A percentile compares a stretch with the other conserved stretches of the same genome.
phyloP scores from a whole-genome alignment of 2,888 invertebrate genomes.

The Drepanosiphum platanoidis region DNA sequence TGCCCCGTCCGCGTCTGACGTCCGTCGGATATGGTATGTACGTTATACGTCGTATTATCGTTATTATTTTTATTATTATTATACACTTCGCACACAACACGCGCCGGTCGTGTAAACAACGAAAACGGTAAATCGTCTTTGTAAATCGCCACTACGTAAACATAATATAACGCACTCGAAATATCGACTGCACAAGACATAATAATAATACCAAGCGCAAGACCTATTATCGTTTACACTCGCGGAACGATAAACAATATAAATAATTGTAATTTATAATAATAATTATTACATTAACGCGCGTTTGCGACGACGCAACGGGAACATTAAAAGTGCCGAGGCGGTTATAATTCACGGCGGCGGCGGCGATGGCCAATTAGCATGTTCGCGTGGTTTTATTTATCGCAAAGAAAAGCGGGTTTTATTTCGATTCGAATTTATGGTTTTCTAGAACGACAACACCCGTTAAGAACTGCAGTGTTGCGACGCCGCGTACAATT shows the following conservation, averaged over 20 bases:
- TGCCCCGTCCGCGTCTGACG: background rate
- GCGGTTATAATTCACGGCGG: too few relatives aligned
- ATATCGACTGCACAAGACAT: background rate
- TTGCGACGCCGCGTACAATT: too few relatives aligned
- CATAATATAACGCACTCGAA: background rate
- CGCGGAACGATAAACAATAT: background rate
- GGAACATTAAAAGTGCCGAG: too few relatives aligned
- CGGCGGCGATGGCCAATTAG: too few relatives aligned
- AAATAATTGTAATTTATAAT: background rate
- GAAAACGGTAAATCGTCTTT: conserved; percentile 23
- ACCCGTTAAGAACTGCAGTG: too few relatives aligned
- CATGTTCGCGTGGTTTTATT: background rate
- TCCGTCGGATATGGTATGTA: background rate
- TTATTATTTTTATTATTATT: background rate
- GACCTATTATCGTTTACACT: background rate
- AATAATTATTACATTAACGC: background rate
- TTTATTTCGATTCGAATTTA: too few relatives aligned
- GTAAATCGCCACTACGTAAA: background rate
- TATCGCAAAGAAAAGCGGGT: too few relatives aligned
- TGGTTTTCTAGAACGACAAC: too few relatives aligned
- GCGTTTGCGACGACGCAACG: background rate
- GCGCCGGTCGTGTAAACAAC: background rate
- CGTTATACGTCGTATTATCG: background rate
- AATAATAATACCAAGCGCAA: background rate
- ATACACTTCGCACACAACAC: background rate